phyloP scores from a whole-genome alignment of 2,797 vertebrate species.

The Gephyroberyx darwinii region DNA sequence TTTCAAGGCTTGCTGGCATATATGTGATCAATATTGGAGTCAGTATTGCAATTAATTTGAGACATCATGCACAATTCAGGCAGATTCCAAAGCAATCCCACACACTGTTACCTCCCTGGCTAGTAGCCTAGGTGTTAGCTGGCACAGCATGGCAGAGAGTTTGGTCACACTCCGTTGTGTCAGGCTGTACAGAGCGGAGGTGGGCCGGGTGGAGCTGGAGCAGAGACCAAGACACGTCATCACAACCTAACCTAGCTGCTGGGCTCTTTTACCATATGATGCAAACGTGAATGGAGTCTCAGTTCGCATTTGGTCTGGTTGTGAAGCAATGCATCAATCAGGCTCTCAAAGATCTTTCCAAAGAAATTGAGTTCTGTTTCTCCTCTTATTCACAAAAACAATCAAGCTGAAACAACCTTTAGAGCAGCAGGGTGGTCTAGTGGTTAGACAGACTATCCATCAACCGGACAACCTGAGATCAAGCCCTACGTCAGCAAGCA shows the following conservation, averaged over 20 bases:
- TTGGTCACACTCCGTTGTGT: slow-evolving; percentile 42
- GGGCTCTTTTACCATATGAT: not conserved
- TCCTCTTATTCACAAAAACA: not conserved
- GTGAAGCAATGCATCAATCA: not conserved
- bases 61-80: slow-evolving; percentile 31
- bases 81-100: slow-evolving; percentile 3
- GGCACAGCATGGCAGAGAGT: slow-evolving; percentile 37
- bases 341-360: not conserved
- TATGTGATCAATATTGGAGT: not conserved
- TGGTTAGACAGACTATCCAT: too few species aligned
- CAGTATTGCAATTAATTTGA: not conserved
- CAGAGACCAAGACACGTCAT: slow-evolving; percentile 60
- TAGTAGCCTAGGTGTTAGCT: slow-evolving; percentile 61
- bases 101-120: slow-evolving; percentile 74
- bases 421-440: too few species aligned
- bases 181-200: slow-evolving; percentile 53
- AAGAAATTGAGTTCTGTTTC: not conserved
- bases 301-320: not conserved
- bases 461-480: not conserved
- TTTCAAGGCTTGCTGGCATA: too few species aligned
- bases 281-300: not conserved
- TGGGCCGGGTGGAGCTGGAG: slow-evolving; percentile 67
- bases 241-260: slow-evolving; percentile 28
- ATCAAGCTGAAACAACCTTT: not conserved
- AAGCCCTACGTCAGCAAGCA: not conserved